These are phyloP conservation scores for Muscicapa striata DNA, from an alignment of 2,797 vertebrate species.

Conservation along the genomic window DNA sequence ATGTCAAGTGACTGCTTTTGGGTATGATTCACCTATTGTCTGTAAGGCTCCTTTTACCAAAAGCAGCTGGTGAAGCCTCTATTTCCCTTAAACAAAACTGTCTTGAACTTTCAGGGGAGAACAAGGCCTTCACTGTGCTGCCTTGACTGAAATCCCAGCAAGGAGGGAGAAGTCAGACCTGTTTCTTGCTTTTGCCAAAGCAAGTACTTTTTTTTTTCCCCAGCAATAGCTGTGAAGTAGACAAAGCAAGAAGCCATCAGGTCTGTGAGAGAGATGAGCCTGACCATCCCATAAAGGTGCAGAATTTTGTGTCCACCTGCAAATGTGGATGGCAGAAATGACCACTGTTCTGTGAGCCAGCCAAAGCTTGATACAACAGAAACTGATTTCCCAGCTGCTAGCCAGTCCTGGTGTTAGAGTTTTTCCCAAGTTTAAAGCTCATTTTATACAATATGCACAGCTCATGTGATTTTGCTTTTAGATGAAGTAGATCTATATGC, in stretches of 20 bases:
- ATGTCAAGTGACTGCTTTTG: slow-evolving; percentile 61
- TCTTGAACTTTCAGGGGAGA: slow-evolving; percentile 57
- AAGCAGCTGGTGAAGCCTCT: slow-evolving; percentile 62
- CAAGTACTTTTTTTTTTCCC: neutral
- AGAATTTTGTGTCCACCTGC: neutral
- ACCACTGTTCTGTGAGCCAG: neutral
- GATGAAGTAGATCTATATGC: neutral
- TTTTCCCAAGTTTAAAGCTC: neutral
- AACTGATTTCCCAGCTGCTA: neutral
- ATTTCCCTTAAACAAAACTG: slow-evolving; percentile 50
- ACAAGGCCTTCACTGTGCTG: slow-evolving; percentile 72
- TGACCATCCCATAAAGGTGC: neutral
- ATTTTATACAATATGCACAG: neutral
- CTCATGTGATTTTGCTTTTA: neutral
- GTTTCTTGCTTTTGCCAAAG: slow-evolving; percentile 26
- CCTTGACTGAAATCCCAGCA: slow-evolving; percentile 37
- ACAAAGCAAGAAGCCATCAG: neutral
- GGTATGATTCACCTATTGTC: slow-evolving; percentile 66
- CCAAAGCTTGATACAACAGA: neutral
- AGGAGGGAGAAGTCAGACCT: slow-evolving; percentile 8
- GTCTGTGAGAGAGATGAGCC: neutral
- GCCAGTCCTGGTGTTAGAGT: neutral
- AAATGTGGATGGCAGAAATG: neutral
- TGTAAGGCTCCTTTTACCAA: slow-evolving; percentile 54
- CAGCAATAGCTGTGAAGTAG: neutral